Evolutionary conservation across 2,888 invertebrate species (phyloP), one percentile per base, ranked within the genome.

Genomic region (Dryococelus australis): DNA sequence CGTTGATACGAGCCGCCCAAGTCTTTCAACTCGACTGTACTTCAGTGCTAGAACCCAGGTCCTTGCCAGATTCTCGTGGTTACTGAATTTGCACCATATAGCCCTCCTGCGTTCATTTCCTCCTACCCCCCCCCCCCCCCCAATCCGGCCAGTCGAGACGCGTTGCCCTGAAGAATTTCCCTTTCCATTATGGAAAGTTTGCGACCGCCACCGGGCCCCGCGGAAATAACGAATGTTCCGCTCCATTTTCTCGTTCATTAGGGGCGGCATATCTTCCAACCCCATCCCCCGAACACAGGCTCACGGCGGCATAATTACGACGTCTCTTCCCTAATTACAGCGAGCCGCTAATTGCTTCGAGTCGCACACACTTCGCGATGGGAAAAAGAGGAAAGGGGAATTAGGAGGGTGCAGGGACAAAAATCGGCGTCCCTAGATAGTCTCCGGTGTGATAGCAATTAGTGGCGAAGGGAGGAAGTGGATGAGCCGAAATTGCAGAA

Each of bases 331-430:
- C 20, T 65, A 65, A 65, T 65, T 65, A 65, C 65, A 8, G 65
- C 65, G 65, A 20, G 24, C 65, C 65, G 0, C 65, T 65, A 65
- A 65, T 65, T 65, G 65, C 65, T 65, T 65, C 65, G 6, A 65
- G 65, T 65, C 65, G 65, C 65, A 65, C 65, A 65, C 65, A 65
- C 65, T 65, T 65, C n/a, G 24, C 65, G 47, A 47, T 65, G 65
- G 65, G 51, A 51, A 12, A 20, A 20, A 2, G 51, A 20, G 20
- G 51, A 20, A 51, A 16, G 65, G n/a, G 20, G 24, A 24, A 24
- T 10, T 16, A 24, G n/a, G 65, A 16, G 65, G n/a, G 6, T n/a
- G 65, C 12, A 65, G n/a, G 65, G 65, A 20, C 24, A 20, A 65
- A 20, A 65, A 65, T 65, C 65, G 65, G 65, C 65, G 16, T 16